Conservation (phyloP, 2,113 vertebrate species). For the Petaurus breviceps region DNA sequence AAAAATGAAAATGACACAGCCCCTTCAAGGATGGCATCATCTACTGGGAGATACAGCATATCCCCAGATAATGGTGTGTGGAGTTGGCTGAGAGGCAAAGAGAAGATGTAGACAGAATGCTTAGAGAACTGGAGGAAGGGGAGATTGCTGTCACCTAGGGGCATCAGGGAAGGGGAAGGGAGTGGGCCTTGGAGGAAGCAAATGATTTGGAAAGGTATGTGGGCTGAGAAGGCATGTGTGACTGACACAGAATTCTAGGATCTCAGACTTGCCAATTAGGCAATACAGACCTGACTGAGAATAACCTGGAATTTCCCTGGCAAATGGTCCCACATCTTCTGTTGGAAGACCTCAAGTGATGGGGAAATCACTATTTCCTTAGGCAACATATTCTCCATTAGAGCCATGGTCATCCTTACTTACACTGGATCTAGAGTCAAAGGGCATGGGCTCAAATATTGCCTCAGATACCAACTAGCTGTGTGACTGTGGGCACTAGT, state of each 20-base stretch:
- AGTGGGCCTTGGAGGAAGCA: background rate
- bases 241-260: background rate
- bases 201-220: background rate
- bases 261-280: background rate
- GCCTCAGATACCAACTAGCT: background rate
- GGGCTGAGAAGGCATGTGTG: background rate
- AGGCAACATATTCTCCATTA: background rate
- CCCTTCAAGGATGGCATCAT: background rate
- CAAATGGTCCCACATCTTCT: background rate
- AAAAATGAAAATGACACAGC: background rate
- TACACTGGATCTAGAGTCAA: background rate
- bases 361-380: background rate
- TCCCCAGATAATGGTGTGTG: background rate
- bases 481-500: background rate
- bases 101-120: background rate
- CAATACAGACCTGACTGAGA: background rate
- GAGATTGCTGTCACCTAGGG: background rate
- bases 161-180: background rate
- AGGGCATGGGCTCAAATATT: background rate
- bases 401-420: background rate
- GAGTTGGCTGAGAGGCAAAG: background rate
- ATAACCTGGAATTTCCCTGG: background rate
- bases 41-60: background rate
- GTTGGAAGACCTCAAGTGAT: background rate
- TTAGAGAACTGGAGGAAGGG: background rate